Evolutionary conservation across 2,888 invertebrate species (phyloP), one percentile per base, ranked within the genome.

Genomic region (Linyphia triangularis): DNA sequence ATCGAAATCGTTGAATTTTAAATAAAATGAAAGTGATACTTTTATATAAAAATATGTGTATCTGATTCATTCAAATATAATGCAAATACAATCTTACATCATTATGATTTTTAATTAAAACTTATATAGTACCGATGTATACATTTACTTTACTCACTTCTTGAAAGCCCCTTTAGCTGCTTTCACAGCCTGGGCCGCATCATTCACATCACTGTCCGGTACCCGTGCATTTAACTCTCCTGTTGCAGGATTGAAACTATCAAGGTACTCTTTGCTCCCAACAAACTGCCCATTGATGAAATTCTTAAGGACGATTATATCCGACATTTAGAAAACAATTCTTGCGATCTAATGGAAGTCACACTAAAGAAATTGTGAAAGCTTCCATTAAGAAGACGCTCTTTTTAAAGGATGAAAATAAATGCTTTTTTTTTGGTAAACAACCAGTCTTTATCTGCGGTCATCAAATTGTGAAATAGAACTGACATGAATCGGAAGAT

Each of bases 91-190:
- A n/a, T n/a, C n/a, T n/a, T n/a, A n/a, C n/a, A n/a, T n/a, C n/a
- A n/a, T n/a, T n/a, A n/a, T n/a, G n/a, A n/a, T n/a, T n/a, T n/a
- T n/a, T n/a, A n/a, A n/a, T n/a, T n/a, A n/a, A n/a, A n/a, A n/a
- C n/a, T n/a, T n/a, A 2, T 43, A 43, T 43, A 1, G 43, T 43
- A 16, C 10, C 43, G 1, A 43, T 43, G 43, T n/a, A n/a, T n/a
- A 43, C 43, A 43, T 43, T 43, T 43, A 57, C 22, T 9, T n/a
- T 63, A 90, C 91, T 90, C 91, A 94, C 94, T 90, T 91, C 81
- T 91, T 90, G 91, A 94, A 94, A 0, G 94, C 94, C 5, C 90
- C 90, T 57, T 92, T 92, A 0, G 94, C 94, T 0, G 94, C 93
- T 28, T 89, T 79, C 0, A 94, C 93, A 0, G 93, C 93, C 26